Evolutionary conservation across 2,888 invertebrate genomes (phyloP), one percentile per base, ranked within the genome.

Genomic region (Itoplectis maculator): DNA sequence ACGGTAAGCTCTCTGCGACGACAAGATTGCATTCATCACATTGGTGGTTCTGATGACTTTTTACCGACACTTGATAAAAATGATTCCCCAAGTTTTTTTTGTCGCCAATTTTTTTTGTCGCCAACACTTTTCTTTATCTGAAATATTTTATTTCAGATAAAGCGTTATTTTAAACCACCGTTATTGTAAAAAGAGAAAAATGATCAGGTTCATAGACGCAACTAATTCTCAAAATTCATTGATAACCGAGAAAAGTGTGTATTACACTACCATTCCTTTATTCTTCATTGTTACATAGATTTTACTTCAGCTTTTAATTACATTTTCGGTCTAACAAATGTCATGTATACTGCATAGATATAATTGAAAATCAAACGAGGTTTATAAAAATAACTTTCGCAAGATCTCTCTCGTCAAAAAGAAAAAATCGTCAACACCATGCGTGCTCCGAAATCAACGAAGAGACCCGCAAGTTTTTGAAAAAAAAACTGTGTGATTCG

Each of bases 41-140:
- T 45, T 78, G 69, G 69, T n/a, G 6, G 29, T 3, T 18, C 63
- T 63, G 63, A 70, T 61, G 18, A 23, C 42, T 61, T 61, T 1
- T 49, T 61, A 63, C 47, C 61, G 40, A 49, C 61, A 11, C 3
- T n/a, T 2, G 11, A 23, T 54, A 23, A 8, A 9, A 9, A 11
- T 0, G 20, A 1, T n/a, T 13, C 13, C 11, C 13, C 2, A 45
- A 4, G n/a, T n/a, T n/a, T n/a, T n/a, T 45, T 45, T 45, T 3
- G 3, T 3, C 13, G 3, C 20, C 6, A 20, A 20, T 20, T 18
- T 0, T 20, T 8, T 11, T n/a, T n/a, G n/a, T n/a, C n/a, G 6
- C 9, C 18, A 20, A 9, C 6, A 9, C 8, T 11, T 11, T 20
- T 9, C 11, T 9, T 23, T 11, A 54, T 23, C 51, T 6, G 8